These are phyloP conservation scores for Urocolius indicus DNA, from an alignment of 2,113 vertebrate genomes.

Conservation along the genomic window DNA sequence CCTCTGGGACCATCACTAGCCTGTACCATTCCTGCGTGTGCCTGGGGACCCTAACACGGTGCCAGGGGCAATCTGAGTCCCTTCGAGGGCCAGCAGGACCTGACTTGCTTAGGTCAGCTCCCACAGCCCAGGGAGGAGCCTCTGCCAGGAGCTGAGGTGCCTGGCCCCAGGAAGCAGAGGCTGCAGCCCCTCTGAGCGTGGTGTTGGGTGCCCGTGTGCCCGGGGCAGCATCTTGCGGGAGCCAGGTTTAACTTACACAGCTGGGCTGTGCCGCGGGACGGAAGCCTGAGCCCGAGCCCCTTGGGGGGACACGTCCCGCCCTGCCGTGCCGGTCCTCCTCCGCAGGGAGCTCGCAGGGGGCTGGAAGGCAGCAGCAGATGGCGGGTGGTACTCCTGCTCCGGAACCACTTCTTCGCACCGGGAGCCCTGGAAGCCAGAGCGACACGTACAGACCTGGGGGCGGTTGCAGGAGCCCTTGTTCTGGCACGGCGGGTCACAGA, in stretches of 20 bases:
- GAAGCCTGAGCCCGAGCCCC: background rate
- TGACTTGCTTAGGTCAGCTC: background rate
- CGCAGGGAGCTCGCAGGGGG: background rate
- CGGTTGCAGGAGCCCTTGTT: constrained; percentile 84
- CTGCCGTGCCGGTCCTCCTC: constrained; percentile 35
- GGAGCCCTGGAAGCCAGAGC: constrained; percentile 79
- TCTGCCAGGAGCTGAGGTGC: background rate
- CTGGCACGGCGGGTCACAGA: constrained; percentile 82
- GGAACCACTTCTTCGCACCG: constrained; percentile 79
- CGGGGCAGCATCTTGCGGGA: background rate
- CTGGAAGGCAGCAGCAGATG: constrained; percentile 46
- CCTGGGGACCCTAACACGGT: background rate
- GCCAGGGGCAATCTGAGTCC: background rate
- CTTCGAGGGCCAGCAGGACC: background rate
- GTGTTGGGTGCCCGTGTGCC: background rate
- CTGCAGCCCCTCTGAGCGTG: background rate
- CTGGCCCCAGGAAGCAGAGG: background rate
- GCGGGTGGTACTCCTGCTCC: constrained; percentile 77
- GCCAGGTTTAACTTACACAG: constrained; percentile 54
- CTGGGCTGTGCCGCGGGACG: background rate
- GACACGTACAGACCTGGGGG: constrained; percentile 83
- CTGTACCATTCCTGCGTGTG: background rate
- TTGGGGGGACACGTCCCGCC: background rate
- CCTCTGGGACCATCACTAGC: background rate
- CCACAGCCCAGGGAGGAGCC: background rate